phyloP scores from a whole-genome alignment of 2,888 invertebrate species.

The Drosophila rellima region DNA sequence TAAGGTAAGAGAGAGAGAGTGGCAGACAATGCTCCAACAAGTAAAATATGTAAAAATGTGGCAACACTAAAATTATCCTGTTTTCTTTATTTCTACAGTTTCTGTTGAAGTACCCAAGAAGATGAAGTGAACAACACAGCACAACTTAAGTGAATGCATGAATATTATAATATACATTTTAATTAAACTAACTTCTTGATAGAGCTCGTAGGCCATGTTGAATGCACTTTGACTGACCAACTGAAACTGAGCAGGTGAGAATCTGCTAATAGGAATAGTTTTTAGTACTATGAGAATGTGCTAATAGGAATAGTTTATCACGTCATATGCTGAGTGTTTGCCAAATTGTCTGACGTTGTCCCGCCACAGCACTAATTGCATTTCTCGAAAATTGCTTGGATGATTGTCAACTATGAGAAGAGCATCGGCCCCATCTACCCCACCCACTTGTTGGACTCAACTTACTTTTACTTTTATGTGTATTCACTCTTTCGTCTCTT shows the following conservation, averaged over 20 bases:
- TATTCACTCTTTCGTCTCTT: not conserved
- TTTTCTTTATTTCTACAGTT: too few species aligned
- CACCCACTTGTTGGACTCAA: slow-evolving; percentile 46
- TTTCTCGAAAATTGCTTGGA: slow-evolving; percentile 14
- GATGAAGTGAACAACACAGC: too few species aligned
- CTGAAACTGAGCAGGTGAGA: slow-evolving; percentile 20
- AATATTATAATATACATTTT: not conserved
- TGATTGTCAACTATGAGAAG: slow-evolving; percentile 1
- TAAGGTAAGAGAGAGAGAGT: not conserved
- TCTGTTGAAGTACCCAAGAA: not conserved
- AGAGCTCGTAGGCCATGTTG: slow-evolving; percentile 37
- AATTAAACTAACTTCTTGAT: slow-evolving; percentile 37
- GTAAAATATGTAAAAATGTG: not conserved
- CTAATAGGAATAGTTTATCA: not conserved
- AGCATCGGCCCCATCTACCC: not conserved
- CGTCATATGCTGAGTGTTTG: slow-evolving; percentile 33
- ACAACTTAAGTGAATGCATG: not conserved
- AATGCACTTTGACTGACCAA: slow-evolving; percentile 12
- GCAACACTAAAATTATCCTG: not conserved
- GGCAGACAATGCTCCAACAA: not conserved
- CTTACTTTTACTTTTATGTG: slow-evolving; percentile 35
- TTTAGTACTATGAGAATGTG: too few species aligned
- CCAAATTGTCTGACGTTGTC: slow-evolving; percentile 37
- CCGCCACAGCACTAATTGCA: slow-evolving; percentile 1
- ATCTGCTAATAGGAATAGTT: not conserved